These are phyloP conservation scores for Lordiphosa collinella DNA, from an alignment of 1,140 invertebrate genomes.

Conservation along the genomic window DNA sequence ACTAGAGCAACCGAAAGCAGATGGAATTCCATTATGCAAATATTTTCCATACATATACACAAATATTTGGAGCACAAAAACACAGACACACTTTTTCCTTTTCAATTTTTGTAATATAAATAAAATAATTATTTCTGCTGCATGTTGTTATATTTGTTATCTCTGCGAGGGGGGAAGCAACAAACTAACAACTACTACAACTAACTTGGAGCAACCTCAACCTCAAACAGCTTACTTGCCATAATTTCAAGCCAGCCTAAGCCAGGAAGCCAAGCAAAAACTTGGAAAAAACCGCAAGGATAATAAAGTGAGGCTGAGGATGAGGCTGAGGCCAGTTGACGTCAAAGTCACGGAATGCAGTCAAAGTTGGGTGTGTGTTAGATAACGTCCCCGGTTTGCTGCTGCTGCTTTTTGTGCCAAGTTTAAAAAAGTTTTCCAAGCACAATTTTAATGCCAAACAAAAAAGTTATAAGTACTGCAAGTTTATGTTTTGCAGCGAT, in stretches of 20 bases:
- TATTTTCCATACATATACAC: conserved; percentile 22
- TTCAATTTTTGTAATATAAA: conserved; percentile 31
- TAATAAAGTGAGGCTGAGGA: conserved; percentile 56
- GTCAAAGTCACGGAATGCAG: conserved; percentile 55
- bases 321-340: conserved; percentile 23
- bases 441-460: conserved; percentile 69
- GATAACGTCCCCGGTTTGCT: conserved; percentile 26
- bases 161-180: neutral
- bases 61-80: conserved; percentile 27
- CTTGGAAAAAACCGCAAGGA: conserved; percentile 60
- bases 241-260: conserved; percentile 64
- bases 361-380: conserved; percentile 28
- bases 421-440: conserved; percentile 67
- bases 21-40: conserved; percentile 26
- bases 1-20: neutral
- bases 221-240: conserved; percentile 54
- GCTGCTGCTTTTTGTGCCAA: conserved; percentile 47
- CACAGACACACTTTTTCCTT: conserved; percentile 11
- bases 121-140: conserved; percentile 24
- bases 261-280: conserved; percentile 42
- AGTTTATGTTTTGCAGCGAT: conserved; percentile 68
- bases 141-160: conserved; percentile 20
- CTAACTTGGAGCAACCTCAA: conserved; percentile 25
- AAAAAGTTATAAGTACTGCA: conserved; percentile 67
- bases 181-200: conserved; percentile 35